These are phyloP conservation scores for Dicrurus megarhynchus DNA, from an alignment of 2,113 vertebrate genomes.

Conservation along the genomic window DNA sequence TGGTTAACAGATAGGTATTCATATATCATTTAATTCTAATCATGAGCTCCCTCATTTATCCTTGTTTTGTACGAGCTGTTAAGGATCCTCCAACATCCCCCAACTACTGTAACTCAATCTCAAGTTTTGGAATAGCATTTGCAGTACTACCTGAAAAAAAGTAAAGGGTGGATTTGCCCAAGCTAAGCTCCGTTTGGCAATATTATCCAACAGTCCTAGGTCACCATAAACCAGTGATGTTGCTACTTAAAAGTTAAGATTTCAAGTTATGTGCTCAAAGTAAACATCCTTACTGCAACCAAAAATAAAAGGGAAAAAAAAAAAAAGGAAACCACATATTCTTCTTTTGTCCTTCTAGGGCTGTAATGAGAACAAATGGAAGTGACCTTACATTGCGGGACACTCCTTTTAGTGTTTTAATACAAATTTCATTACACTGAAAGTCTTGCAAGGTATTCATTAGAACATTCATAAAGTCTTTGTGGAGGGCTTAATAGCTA, in stretches of 20 bases:
- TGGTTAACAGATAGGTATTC: neutral
- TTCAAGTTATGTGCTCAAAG: neutral
- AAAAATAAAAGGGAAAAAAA: neutral
- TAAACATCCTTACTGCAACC: neutral
- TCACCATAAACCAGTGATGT: neutral
- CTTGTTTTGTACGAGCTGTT: neutral
- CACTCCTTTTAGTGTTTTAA: conserved; percentile 63
- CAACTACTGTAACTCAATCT: neutral
- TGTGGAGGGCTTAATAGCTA: conserved; percentile 59
- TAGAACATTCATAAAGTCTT: conserved; percentile 61
- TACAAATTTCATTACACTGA: conserved; percentile 69
- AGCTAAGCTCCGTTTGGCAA: neutral
- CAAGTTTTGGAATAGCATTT: neutral
- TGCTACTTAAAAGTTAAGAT: neutral
- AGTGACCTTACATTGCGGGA: conserved; percentile 53
- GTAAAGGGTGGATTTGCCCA: neutral
- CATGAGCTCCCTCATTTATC: neutral
- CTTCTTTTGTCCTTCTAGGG: conserved; percentile 22
- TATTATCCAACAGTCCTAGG: neutral
- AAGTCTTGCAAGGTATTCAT: conserved; percentile 64
- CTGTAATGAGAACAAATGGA: conserved; percentile 68
- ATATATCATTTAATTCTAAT: neutral
- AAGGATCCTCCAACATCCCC: neutral
- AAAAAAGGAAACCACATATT: neutral
- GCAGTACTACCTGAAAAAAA: neutral